Percentiles rank a stretch among this genome's conserved stretches.
Evolutionary conservation across 2,797 vertebrate genomes (phyloP).

Genomic region (Acrossocheilus wenchowensis): DNA sequence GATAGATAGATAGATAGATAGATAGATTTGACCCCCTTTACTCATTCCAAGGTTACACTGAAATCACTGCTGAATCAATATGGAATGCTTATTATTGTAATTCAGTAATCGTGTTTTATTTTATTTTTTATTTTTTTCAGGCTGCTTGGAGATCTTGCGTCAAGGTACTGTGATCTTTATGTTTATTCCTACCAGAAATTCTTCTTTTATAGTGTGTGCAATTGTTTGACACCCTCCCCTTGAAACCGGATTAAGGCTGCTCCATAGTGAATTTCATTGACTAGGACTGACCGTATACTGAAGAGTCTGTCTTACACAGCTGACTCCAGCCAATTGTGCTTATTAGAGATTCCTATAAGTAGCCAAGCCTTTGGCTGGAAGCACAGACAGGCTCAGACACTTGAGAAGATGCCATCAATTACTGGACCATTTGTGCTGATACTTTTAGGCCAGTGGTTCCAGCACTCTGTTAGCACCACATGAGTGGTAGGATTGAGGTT

Average conservation of each 20-base stretch:
- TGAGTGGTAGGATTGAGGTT: slow-evolving; percentile 21
- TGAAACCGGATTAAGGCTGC: not conserved
- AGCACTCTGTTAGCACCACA: slow-evolving; percentile 12
- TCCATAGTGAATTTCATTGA: not conserved
- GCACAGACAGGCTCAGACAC: not conserved
- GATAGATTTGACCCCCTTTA: not conserved
- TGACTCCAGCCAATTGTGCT: not conserved
- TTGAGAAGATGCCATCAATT: slow-evolving; percentile 37
- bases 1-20: not conserved
- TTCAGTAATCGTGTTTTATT: not conserved
- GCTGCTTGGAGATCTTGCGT: slow-evolving; percentile 93
- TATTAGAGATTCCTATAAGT: slow-evolving; percentile 30
- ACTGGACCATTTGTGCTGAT: slow-evolving; percentile 24
- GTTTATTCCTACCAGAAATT: not conserved
- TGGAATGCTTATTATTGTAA: slow-evolving; percentile 49
- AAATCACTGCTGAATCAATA: not conserved
- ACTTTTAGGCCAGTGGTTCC: slow-evolving; percentile 6
- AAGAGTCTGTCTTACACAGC: not conserved
- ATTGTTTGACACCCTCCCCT: not conserved
- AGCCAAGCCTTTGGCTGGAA: slow-evolving; percentile 10
- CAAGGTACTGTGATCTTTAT: slow-evolving; percentile 81
- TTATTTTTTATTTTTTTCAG: slow-evolving; percentile 74
- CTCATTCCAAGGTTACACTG: not conserved
- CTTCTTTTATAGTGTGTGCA: not conserved
- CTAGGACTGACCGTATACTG: not conserved